Evolutionary conservation across 2,888 invertebrate genomes (phyloP), one percentile per base, ranked within the genome.

Genomic region (Dynastes hyllus): DNA sequence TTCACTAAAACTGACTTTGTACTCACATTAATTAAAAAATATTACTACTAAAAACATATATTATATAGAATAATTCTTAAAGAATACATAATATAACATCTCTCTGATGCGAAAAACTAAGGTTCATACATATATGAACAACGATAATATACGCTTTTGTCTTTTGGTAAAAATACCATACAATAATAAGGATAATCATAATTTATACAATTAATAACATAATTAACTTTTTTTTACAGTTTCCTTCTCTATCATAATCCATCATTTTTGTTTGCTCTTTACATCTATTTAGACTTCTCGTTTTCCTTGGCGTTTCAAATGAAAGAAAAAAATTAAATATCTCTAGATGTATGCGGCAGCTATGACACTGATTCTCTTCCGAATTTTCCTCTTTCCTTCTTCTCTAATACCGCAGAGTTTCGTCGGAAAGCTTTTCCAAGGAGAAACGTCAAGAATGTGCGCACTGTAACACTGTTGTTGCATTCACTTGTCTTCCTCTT

Each of bases 81-180:
- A 22, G 45, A 9, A 65, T 61, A 45, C 45, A 16, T 22, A 71
- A 53, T 13, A 53, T 13, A 53, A 32, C 32, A 70, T 53, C 45
- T 32, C 55, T 55, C 45, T 45, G 45, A 45, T 45, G 45, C 45
- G 45, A 45, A 45, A 45, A 45, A 45, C 45, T 45, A 45, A 73
- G 22, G 73, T 75, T 75, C 73, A 75, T 61, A 75, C 32, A 27
- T 32, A 58, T 75, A 75, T 75, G 61, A 75, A 75, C 61, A 75
- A 75, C 73, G 16, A 50, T 37, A 37, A 37, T 45, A 66, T 45
- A 40, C 16, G 22, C 32, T 32, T 53, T 45, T 75, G 37, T 71
- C 58, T 61, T 51, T 75, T 75, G 58, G 73, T 61, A 61, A 81
- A 66, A 81, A 79, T 78, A 80, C 76, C 55, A 77, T 67, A 73